phyloP scores from a whole-genome alignment of 2,888 invertebrate species.

The Lasioglossum oenotherae region DNA sequence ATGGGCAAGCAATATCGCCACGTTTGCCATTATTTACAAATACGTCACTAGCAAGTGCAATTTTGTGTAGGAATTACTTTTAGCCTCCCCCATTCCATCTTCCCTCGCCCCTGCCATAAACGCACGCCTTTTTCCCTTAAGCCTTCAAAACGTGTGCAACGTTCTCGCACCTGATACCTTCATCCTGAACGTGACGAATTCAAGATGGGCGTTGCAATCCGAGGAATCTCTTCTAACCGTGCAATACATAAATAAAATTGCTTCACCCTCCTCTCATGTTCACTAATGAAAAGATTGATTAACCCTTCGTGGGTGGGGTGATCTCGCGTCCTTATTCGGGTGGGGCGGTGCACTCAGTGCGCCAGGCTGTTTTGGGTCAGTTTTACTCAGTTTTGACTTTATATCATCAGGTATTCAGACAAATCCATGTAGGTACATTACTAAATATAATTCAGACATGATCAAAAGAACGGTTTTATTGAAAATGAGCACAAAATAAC shows the following conservation, averaged over 20 bases:
- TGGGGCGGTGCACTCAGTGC: too few species aligned
- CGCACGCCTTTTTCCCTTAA: not conserved
- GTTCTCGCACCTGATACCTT: not conserved
- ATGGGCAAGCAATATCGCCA: not conserved
- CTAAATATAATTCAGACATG: too few species aligned
- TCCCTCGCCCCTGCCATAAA: not conserved
- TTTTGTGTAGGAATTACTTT: not conserved
- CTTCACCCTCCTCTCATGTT: not conserved
- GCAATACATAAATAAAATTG: not conserved
- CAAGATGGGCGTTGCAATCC: not conserved
- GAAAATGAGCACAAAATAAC: too few species aligned
- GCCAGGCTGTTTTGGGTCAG: too few species aligned
- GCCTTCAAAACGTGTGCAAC: conserved; percentile 1
- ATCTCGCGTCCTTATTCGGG: too few species aligned
- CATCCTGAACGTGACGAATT: not conserved
- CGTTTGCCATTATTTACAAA: not conserved
- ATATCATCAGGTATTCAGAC: too few species aligned
- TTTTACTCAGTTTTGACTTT: too few species aligned
- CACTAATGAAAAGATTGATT: not conserved
- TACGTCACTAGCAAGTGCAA: not conserved
- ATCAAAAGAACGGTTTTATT: too few species aligned
- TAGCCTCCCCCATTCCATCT: not conserved
- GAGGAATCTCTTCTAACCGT: not conserved
- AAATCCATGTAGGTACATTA: too few species aligned
- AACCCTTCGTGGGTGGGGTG: too few species aligned